phyloP scores from a whole-genome alignment of 2,113 vertebrate species.

The Lutjanus erythropterus region DNA sequence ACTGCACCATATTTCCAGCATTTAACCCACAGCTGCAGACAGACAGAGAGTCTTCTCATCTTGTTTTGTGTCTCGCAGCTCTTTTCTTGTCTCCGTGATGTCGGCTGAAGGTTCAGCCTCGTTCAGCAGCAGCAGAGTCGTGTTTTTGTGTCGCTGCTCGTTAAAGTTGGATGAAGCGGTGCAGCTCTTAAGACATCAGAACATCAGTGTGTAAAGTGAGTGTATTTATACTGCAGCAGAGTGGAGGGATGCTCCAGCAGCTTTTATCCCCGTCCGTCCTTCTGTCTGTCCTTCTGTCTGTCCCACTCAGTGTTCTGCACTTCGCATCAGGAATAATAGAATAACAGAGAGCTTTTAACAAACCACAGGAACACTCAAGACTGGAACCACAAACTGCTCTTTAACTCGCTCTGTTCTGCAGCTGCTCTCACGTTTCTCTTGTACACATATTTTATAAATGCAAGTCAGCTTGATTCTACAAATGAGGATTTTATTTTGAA shows the following conservation, averaged over 20 bases:
- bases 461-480: too few species aligned
- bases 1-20: too few species aligned
- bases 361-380: background rate
- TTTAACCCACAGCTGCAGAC: too few species aligned
- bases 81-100: background rate
- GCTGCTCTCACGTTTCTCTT: too few species aligned
- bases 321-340: background rate
- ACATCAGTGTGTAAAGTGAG: background rate
- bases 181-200: conserved; percentile 13
- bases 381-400: background rate
- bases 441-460: too few species aligned
- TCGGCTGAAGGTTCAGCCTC: background rate
- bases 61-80: background rate
- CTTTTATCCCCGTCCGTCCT: conserved; percentile 19
- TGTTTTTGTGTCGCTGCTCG: background rate
- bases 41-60: background rate
- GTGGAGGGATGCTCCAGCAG: background rate
- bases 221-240: background rate
- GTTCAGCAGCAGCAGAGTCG: background rate
- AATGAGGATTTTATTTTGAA: too few species aligned
- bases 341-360: conserved; percentile 11
- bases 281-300: too few species aligned
- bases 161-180: conserved; percentile 29
- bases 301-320: background rate
- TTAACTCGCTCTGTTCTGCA: too few species aligned